Evolutionary conservation across 2,888 invertebrate species (phyloP).

Genomic region (Monopis laevigella): DNA sequence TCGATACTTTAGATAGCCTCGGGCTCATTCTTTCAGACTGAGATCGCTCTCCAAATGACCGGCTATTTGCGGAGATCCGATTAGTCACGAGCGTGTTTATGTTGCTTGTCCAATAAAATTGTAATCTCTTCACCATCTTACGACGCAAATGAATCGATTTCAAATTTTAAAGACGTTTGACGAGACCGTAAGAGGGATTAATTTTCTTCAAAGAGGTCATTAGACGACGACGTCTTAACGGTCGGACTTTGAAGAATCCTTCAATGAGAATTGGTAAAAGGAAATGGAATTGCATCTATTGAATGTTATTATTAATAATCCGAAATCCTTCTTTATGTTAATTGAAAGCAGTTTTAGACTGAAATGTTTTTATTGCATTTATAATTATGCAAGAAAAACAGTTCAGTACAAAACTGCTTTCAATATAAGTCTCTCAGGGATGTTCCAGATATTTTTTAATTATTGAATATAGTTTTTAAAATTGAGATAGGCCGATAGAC

Average conservation of each 20-base stretch:
- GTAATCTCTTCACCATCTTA: constrained; percentile 40
- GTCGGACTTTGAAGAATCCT: constrained; percentile 36
- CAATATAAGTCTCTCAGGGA: too few relatives aligned
- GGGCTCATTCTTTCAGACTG: constrained; percentile 44
- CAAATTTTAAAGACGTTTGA: constrained; percentile 26
- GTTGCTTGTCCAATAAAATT: constrained; percentile 49
- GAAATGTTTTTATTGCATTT: too few relatives aligned
- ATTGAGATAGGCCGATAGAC: too few relatives aligned
- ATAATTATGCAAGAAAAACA: too few relatives aligned
- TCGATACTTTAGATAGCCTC: constrained; percentile 66
- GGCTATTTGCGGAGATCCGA: constrained; percentile 60
- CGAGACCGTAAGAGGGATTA: constrained; percentile 42
- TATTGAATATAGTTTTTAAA: too few relatives aligned
- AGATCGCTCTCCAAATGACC: constrained; percentile 60
- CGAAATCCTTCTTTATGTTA: too few relatives aligned
- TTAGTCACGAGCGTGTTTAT: constrained; percentile 64
- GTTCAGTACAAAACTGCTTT: too few relatives aligned
- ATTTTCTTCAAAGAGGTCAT: constrained; percentile 42
- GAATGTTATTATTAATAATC: not conserved
- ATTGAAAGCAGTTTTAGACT: too few relatives aligned
- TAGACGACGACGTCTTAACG: constrained; percentile 33
- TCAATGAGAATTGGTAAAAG: not conserved
- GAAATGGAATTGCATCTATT: not conserved
- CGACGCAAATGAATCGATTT: constrained; percentile 22
- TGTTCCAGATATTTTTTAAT: too few relatives aligned